These are phyloP conservation scores for Orthonevra nobilis DNA, from an alignment of 2,888 invertebrate species.

Conservation along the genomic window DNA sequence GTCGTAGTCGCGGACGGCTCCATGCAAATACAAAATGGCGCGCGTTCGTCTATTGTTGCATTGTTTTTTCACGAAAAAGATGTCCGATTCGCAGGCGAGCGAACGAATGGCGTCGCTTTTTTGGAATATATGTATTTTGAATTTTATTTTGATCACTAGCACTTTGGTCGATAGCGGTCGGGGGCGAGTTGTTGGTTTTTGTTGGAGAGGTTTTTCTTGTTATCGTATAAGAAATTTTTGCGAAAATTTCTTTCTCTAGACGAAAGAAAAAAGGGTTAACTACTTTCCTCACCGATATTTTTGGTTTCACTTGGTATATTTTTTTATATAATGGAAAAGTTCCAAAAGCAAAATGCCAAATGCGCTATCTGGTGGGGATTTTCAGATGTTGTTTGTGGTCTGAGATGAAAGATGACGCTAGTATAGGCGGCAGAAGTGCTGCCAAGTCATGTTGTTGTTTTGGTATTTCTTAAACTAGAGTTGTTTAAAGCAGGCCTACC, in stretches of 20 bases:
- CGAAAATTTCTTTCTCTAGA: slow-evolving; percentile 11
- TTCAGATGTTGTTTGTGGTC: background rate
- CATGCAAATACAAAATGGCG: slow-evolving; percentile 69
- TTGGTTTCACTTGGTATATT: slow-evolving; percentile 60
- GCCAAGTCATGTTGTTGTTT: too few species aligned
- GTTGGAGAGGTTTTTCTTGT: background rate
- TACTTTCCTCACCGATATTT: slow-evolving; percentile 49
- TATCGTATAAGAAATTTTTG: background rate
- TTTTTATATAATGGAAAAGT: slow-evolving; percentile 72
- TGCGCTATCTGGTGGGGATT: slow-evolving; percentile 34
- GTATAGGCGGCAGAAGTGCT: background rate
- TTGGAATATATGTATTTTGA: too few species aligned
- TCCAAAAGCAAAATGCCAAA: slow-evolving; percentile 49
- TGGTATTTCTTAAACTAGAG: too few species aligned
- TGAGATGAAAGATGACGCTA: slow-evolving; percentile 23
- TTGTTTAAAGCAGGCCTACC: too few species aligned
- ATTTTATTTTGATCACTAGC: too few species aligned
- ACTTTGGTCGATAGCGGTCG: too few species aligned
- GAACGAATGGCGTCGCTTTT: slow-evolving; percentile 50
- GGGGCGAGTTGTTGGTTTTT: too few species aligned
- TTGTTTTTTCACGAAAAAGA: slow-evolving; percentile 38
- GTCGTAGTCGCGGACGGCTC: slow-evolving; percentile 60
- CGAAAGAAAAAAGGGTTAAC: slow-evolving; percentile 62
- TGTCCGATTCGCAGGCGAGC: slow-evolving; percentile 17
- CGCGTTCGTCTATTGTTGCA: slow-evolving; percentile 68